Percentiles rank a stretch among this genome's conserved stretches.
Conservation (phyloP, 2,797 vertebrate species). For the Danio tinwini region DNA sequence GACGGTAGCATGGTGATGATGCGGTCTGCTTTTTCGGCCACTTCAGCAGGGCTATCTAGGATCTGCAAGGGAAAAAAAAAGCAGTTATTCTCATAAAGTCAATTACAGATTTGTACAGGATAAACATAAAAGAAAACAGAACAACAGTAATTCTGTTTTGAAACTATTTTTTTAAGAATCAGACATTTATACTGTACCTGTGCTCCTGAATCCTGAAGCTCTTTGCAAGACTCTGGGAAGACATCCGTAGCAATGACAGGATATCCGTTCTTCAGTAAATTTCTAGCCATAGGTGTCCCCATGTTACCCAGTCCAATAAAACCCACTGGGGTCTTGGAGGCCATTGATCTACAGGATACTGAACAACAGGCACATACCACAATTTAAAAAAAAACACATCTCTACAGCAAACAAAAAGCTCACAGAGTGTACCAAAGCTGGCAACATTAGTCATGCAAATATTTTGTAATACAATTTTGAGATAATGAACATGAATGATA, state of each 20-base stretch:
- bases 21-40: constrained; percentile 93
- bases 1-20: constrained; percentile 98
- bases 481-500: too few relatives aligned
- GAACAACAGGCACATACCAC: constrained; percentile 38
- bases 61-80: constrained; percentile 80
- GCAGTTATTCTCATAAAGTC: neutral
- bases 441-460: neutral
- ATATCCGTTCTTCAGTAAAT: constrained; percentile 93
- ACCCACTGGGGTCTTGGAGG: constrained; percentile 95
- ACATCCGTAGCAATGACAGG: constrained; percentile 93
- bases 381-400: neutral
- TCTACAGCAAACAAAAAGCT: neutral
- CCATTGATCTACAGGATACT: constrained; percentile 92
- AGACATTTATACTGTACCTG: constrained; percentile 84
- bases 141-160: neutral
- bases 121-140: neutral
- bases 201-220: constrained; percentile 90
- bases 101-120: neutral
- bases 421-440: neutral
- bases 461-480: too few relatives aligned
- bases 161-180: neutral
- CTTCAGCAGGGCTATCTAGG: constrained; percentile 91
- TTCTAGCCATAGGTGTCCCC: constrained; percentile 99
- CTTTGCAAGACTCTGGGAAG: constrained; percentile 95
- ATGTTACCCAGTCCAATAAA: constrained; percentile 97